Evolutionary conservation across 2,888 invertebrate genomes (phyloP).

Genomic region (Portevinia maculata): DNA sequence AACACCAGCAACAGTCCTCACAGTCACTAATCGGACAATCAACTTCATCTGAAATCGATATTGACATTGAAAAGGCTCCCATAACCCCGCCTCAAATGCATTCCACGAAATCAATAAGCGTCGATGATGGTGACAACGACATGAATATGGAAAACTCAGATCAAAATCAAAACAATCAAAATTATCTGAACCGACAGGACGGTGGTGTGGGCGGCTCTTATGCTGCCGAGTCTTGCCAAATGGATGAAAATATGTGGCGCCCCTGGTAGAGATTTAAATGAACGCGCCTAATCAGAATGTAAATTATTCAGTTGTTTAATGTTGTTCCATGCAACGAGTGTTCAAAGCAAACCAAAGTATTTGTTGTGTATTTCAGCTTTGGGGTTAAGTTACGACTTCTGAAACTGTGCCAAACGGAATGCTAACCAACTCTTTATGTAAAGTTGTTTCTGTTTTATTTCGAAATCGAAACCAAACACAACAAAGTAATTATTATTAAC

Average conservation of each 20-base stretch:
- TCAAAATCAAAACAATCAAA: constrained; percentile 77
- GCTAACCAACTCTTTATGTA: constrained; percentile 49
- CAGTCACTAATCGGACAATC: constrained; percentile 71
- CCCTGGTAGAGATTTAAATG: constrained; percentile 82
- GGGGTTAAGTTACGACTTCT: constrained; percentile 49
- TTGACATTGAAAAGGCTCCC: constrained; percentile 67
- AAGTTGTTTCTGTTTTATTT: constrained; percentile 43
- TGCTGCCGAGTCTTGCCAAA: constrained; percentile 75
- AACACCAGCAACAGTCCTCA: constrained; percentile 76
- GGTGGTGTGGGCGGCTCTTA: constrained; percentile 37
- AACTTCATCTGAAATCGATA: constrained; percentile 70
- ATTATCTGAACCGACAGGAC: constrained; percentile 76
- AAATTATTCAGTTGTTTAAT: constrained; percentile 34
- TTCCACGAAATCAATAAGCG: constrained; percentile 76
- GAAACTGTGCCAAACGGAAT: constrained; percentile 72
- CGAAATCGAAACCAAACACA: constrained; percentile 28
- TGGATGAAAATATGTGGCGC: constrained; percentile 84
- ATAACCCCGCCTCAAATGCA: constrained; percentile 64
- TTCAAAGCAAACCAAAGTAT: constrained; percentile 42
- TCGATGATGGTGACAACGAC: constrained; percentile 66
- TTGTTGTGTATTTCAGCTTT: constrained; percentile 63
- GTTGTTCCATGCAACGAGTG: not conserved
- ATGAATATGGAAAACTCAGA: constrained; percentile 73
- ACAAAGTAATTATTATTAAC: constrained; percentile 38
- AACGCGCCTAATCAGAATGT: constrained; percentile 26